Conservation (phyloP, 2,888 invertebrate species). For the Drosophila dives region DNA sequence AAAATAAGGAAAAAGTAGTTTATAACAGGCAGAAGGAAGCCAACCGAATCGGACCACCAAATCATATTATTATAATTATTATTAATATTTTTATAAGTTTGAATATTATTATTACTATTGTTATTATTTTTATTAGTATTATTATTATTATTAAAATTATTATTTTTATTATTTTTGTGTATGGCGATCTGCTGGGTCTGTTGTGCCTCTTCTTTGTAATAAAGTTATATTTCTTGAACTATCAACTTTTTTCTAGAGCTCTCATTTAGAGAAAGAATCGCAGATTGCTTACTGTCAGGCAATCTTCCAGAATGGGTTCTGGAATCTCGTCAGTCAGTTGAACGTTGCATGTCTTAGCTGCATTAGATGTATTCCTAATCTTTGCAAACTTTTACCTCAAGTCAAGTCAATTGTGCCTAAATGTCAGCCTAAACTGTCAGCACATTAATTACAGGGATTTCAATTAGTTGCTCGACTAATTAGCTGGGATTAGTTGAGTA, state of each 20-base stretch:
- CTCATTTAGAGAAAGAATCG: neutral
- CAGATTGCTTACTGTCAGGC: neutral
- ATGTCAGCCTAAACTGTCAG: conserved; percentile 30
- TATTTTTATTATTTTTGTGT: neutral
- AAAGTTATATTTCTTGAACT: neutral
- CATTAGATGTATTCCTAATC: neutral
- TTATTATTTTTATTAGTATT: neutral
- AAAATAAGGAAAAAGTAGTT: neutral
- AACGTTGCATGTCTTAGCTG: neutral
- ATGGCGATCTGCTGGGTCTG: neutral
- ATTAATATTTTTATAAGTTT: too few relatives aligned
- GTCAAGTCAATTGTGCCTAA: conserved; percentile 2
- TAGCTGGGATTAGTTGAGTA: conserved; percentile 47
- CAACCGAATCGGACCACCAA: too few relatives aligned
- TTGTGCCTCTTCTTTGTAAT: neutral
- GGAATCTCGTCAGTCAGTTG: neutral
- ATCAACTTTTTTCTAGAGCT: neutral
- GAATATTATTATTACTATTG: neutral
- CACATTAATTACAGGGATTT: conserved; percentile 39
- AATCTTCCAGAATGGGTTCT: neutral
- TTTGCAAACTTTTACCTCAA: neutral
- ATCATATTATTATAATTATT: neutral
- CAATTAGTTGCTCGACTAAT: conserved; percentile 55
- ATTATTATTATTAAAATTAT: neutral
- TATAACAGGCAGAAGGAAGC: neutral